Evolutionary conservation across 2,113 vertebrate genomes (phyloP), one percentile per base, ranked within the genome.

Genomic region (Callipepla californica): DNA sequence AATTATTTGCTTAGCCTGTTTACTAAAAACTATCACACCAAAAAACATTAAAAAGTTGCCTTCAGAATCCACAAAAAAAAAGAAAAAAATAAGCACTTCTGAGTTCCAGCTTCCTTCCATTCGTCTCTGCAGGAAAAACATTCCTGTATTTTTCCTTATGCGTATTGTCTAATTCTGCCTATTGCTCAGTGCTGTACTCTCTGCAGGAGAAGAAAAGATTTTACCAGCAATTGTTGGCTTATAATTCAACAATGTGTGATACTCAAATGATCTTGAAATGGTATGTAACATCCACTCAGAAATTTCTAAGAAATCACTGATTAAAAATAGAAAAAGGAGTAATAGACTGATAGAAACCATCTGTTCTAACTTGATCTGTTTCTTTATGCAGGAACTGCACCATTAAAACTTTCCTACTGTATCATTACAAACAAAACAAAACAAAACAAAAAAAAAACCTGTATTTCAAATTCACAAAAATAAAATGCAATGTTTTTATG

Each of bases 351-450:
- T 74, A 67, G 9, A 40, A 94, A 57, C 65, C 48, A 92, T 85
- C 63, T 85, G 34, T 34, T 91, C 59, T n/a, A 80, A 45, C 67
- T 61, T 88, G 61, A 91, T 72, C 40, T 11, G 21, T 48, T 84
- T 75, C 47, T 88, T 80, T 38, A 85, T n/a, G 48, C 48, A 94
- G 77, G 16, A 18, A 51, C 61, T 65, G 65, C 63, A 90, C 30
- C 55, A 57, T 28, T 80, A 80, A 80, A 91, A 53, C 73, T 58
- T 53, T 90, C 66, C 44, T 36, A 34, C 50, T 40, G 40, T 28
- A 59, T 74, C 77, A 92, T 63, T 45, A 36, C 36, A 36, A 36
- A 36, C 6, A 36, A 36, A 36, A 36, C 6, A 36, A 36, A 36
- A 36, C 6, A 36, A n/a, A n/a, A n/a, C n/a, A 36, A 36, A 36